These are phyloP conservation scores for Onychostruthus taczanowskii DNA, from an alignment of 2,113 vertebrate species.

Conservation along the genomic window DNA sequence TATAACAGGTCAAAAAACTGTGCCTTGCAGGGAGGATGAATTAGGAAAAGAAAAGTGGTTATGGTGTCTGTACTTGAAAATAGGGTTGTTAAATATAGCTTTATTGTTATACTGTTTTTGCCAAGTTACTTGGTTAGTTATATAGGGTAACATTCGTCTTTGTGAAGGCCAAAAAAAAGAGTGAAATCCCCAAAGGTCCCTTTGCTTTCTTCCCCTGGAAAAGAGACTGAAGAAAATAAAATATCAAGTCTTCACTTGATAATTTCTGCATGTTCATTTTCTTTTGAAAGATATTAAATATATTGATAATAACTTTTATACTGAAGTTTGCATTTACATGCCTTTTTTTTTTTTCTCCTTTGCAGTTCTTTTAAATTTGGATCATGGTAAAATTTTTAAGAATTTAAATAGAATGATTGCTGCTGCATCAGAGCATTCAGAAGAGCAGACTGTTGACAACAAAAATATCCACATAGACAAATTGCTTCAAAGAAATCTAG, in stretches of 20 bases:
- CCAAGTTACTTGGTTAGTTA: neutral
- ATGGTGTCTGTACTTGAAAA: neutral
- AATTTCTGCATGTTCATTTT: neutral
- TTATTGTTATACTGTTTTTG: neutral
- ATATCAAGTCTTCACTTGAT: neutral
- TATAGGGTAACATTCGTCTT: neutral
- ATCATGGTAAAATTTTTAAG: neutral
- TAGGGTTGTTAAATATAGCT: slow-evolving; percentile 28
- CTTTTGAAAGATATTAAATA: neutral
- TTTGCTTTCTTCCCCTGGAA: neutral
- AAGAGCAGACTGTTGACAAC: neutral
- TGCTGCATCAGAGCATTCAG: neutral
- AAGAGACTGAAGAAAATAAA: neutral
- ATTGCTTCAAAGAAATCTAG: neutral
- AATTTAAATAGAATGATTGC: neutral
- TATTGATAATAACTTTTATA: neutral
- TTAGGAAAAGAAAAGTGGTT: neutral
- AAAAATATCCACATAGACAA: neutral
- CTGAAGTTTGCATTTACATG: neutral
- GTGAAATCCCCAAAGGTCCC: neutral
- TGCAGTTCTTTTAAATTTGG: neutral
- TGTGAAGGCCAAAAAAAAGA: neutral
- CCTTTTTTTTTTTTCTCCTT: neutral
- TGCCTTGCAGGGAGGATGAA: neutral
- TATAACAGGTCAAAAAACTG: neutral